Evolutionary conservation across 2,888 invertebrate species (phyloP).

Genomic region (Tachina grossa): DNA sequence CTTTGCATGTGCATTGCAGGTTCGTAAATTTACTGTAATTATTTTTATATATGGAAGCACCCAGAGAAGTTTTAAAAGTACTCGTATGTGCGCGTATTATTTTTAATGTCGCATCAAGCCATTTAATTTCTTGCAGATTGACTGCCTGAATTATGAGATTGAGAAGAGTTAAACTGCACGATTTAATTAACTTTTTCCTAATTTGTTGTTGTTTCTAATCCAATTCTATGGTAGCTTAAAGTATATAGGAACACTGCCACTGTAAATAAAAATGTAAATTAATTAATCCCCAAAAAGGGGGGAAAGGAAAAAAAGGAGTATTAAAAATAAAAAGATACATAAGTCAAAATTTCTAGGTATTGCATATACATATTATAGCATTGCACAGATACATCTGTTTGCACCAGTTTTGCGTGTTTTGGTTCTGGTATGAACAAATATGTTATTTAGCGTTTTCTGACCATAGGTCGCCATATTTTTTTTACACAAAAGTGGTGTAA

Average conservation of each 20-base stretch:
- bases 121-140: constrained; percentile 48
- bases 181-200: constrained; percentile 79
- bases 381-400: too few relatives aligned
- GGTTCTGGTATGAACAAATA: too few relatives aligned
- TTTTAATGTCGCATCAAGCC: constrained; percentile 29
- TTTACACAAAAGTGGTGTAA: too few relatives aligned
- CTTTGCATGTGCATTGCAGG: background rate
- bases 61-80: background rate
- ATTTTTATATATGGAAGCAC: background rate
- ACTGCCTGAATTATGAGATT: constrained; percentile 67
- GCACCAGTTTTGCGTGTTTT: too few relatives aligned
- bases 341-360: background rate
- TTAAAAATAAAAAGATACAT: background rate
- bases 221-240: background rate
- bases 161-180: constrained; percentile 74
- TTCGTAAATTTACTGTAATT: background rate
- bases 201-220: background rate
- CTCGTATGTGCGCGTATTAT: constrained; percentile 8
- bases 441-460: too few relatives aligned
- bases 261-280: background rate
- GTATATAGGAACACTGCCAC: background rate
- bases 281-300: background rate
- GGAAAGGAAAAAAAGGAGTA: background rate
- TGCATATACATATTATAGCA: too few relatives aligned
- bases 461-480: background rate